These are phyloP conservation scores for Cacatua alba DNA, from an alignment of 2,113 vertebrate species.

Conservation along the genomic window DNA sequence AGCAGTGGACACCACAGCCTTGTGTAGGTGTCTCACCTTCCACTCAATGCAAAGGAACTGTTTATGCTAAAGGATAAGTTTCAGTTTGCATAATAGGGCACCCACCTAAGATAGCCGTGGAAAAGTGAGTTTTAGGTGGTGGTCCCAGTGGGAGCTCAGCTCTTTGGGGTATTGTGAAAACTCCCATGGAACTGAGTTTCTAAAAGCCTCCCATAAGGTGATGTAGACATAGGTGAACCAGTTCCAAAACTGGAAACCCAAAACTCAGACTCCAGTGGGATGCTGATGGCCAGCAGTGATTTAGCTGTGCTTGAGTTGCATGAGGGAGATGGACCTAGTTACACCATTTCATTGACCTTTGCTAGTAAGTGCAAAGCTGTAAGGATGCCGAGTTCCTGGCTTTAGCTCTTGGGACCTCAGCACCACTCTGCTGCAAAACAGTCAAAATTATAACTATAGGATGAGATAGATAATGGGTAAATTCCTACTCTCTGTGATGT, in stretches of 20 bases:
- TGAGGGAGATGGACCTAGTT: neutral
- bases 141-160: neutral
- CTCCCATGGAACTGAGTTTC: neutral
- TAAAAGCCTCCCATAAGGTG: neutral
- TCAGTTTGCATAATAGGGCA: neutral
- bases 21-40: neutral
- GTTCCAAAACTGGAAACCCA: neutral
- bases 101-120: neutral
- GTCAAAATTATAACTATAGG: accelerated
- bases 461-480: neutral
- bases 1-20: neutral
- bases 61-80: neutral
- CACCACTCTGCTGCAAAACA: neutral
- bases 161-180: neutral
- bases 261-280: neutral
- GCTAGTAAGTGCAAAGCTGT: neutral
- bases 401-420: neutral
- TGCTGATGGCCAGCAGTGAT: neutral
- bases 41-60: neutral
- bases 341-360: neutral
- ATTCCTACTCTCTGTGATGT: neutral
- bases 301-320: accelerated
- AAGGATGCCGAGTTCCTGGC: neutral
- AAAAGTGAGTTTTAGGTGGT: neutral
- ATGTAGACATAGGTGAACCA: neutral